These are phyloP conservation scores for Sebastes schlegelii DNA, from an alignment of 2,113 vertebrate species.

Conservation along the genomic window DNA sequence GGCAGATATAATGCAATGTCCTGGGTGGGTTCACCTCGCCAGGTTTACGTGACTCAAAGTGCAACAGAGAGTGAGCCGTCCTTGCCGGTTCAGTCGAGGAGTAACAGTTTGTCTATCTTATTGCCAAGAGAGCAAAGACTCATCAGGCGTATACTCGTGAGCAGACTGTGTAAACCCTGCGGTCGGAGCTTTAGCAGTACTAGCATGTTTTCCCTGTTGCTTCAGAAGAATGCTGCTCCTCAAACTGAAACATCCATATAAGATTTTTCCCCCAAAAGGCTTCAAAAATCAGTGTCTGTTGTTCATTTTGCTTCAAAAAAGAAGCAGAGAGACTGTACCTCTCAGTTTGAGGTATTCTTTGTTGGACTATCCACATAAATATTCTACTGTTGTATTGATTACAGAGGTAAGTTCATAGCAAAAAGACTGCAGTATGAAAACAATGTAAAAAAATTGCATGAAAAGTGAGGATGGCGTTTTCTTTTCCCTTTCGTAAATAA, in stretches of 20 bases:
- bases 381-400: constrained; percentile 4
- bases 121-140: constrained; percentile 4
- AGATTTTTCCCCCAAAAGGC: not conserved
- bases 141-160: not conserved
- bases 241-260: not conserved
- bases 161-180: not conserved
- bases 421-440: not conserved
- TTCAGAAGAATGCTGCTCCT: not conserved
- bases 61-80: constrained; percentile 4
- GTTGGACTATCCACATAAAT: not conserved
- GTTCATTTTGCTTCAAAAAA: not conserved
- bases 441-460: not conserved
- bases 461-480: not conserved
- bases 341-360: not conserved
- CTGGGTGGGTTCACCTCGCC: constrained; percentile 21
- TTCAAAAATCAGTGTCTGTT: not conserved
- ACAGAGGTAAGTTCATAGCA: not conserved
- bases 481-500: constrained; percentile 1
- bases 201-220: not conserved
- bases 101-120: not conserved
- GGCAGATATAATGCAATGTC: constrained; percentile 29
- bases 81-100: constrained; percentile 1
- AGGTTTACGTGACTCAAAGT: not conserved
- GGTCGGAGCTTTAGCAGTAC: constrained; percentile 1
- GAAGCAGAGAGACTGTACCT: not conserved